Conservation (phyloP, 2,888 invertebrate genomes). For the Diarsia rubi region DNA sequence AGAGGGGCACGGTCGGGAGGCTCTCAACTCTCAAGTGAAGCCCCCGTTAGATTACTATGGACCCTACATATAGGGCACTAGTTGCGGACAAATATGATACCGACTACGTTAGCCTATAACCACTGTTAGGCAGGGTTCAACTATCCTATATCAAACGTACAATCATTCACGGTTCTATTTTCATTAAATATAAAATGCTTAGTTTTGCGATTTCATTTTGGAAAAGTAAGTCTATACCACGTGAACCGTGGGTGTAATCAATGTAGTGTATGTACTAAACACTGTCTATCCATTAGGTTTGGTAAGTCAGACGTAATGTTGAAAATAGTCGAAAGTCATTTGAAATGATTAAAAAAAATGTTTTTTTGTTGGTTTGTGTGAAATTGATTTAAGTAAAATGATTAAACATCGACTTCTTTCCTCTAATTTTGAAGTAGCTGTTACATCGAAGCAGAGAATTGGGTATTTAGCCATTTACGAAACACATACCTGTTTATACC, state of each 20-base stretch:
- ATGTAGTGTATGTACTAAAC: not conserved
- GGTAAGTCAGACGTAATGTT: too few species aligned
- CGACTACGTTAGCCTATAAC: slow-evolving; percentile 26
- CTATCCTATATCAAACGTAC: not conserved
- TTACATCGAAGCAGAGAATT: too few species aligned
- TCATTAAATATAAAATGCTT: not conserved
- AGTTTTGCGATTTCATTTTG: not conserved
- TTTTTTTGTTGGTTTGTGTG: too few species aligned
- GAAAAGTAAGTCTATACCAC: not conserved
- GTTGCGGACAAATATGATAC: slow-evolving; percentile 65
- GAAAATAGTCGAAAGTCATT: too few species aligned
- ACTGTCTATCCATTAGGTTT: not conserved
- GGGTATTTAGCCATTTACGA: not conserved
- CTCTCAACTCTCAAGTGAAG: slow-evolving; percentile 66
- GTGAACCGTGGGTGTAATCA: not conserved
- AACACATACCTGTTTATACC: too few species aligned
- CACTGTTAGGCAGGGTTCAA: slow-evolving; percentile 11
- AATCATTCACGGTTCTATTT: not conserved
- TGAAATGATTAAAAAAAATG: too few species aligned
- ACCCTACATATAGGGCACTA: slow-evolving; percentile 67
- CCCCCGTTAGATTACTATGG: slow-evolving; percentile 53
- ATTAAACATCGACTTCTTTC: not conserved
- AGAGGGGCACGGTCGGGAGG: slow-evolving; percentile 39
- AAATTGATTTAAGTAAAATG: too few species aligned
- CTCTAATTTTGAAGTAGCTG: not conserved